Percentiles rank a stretch among this genome's conserved stretches.
Conservation (phyloP, 2,797 vertebrate species). For the Oreochromis grahami region DNA sequence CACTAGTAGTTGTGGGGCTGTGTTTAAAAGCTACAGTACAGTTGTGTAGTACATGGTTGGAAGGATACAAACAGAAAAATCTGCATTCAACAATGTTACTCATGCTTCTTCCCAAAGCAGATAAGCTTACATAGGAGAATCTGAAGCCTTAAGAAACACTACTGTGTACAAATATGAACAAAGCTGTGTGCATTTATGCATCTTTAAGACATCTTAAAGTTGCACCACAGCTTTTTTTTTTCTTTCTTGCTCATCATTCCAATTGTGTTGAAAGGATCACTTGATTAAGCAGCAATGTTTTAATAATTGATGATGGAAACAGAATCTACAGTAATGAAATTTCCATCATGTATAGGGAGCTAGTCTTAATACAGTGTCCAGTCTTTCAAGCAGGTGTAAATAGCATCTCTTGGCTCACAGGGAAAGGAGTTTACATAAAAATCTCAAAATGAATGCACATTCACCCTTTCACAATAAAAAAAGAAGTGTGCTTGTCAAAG, state of each 20-base stretch:
- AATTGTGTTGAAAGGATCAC: conserved; percentile 20
- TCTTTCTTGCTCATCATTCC: conserved; percentile 16
- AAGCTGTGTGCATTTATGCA: background rate
- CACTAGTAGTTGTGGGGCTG: conserved; percentile 24
- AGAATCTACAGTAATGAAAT: conserved; percentile 86
- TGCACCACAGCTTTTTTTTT: background rate
- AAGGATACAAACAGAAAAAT: conserved; percentile 36
- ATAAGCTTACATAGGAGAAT: conserved; percentile 49
- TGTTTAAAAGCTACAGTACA: conserved; percentile 43
- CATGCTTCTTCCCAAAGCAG: conserved; percentile 35
- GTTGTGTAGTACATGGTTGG: conserved; percentile 9
- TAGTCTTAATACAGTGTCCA: conserved; percentile 50
- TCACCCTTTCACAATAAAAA: background rate
- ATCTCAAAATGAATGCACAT: conserved; percentile 32
- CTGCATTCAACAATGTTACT: conserved; percentile 22
- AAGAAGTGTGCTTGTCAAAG: background rate
- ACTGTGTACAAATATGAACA: background rate
- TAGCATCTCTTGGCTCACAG: conserved; percentile 42
- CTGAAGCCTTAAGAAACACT: background rate
- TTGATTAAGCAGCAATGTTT: conserved; percentile 74
- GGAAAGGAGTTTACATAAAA: conserved; percentile 29
- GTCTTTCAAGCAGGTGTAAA: conserved; percentile 63
- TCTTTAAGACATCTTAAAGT: background rate
- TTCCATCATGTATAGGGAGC: conserved; percentile 87
- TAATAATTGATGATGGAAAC: conserved; percentile 95